Conservation (phyloP, 2,888 invertebrate species). For the Andrena marginata region DNA sequence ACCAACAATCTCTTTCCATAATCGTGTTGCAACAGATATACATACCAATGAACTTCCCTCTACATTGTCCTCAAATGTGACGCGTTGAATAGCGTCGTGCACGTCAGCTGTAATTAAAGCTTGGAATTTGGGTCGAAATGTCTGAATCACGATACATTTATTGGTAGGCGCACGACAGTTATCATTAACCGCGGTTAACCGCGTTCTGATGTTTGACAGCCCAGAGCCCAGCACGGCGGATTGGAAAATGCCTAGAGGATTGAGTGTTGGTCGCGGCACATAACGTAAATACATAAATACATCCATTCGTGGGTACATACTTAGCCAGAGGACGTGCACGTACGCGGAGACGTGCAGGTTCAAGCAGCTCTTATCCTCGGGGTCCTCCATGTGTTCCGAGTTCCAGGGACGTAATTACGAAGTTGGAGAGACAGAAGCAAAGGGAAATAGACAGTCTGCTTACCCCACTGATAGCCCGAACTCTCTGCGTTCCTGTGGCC, state of each 20-base stretch:
- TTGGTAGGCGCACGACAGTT: constrained; percentile 12
- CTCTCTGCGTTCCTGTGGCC: constrained; percentile 25
- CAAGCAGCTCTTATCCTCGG: constrained; percentile 59
- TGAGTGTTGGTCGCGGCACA: constrained; percentile 16
- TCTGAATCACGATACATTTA: not conserved
- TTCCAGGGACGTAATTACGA: constrained; percentile 67
- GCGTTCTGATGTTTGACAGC: constrained; percentile 14
- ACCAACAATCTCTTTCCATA: too few species aligned
- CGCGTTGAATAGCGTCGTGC: too few species aligned
- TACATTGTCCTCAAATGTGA: too few species aligned
- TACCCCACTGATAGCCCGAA: constrained; percentile 44
- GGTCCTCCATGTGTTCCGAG: constrained; percentile 40
- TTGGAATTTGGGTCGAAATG: not conserved
- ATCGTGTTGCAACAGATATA: too few species aligned
- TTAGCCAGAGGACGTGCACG: not conserved
- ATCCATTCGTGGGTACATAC: not conserved
- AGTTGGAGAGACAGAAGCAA: constrained; percentile 48
- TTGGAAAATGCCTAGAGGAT: constrained; percentile 39
- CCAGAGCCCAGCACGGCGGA: constrained; percentile 16
- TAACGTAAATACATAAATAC: constrained; percentile 23
- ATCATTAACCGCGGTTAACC: constrained; percentile 4
- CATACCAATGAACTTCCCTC: too few species aligned
- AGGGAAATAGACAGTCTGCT: constrained; percentile 51
- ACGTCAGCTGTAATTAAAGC: not conserved
- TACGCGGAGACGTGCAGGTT: constrained; percentile 2